Percentiles rank a stretch among this genome's conserved stretches.
phyloP scores from a whole-genome alignment of 2,113 vertebrate species.

The Cyprinodon tularosa region DNA sequence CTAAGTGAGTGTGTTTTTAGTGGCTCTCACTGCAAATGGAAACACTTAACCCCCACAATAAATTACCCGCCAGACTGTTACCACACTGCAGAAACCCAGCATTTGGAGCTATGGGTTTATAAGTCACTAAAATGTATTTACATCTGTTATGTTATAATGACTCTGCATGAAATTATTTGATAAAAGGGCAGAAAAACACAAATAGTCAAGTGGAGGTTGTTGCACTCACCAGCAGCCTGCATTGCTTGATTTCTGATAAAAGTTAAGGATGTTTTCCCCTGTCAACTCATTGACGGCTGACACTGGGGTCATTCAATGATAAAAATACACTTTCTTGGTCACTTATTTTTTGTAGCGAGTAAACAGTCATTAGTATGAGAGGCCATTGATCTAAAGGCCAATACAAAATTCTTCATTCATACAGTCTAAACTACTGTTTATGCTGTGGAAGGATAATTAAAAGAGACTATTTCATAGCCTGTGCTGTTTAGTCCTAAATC shows the following conservation, averaged over 20 bases:
- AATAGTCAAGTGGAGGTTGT: slow-evolving; percentile 42
- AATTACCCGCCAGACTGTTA: slow-evolving; percentile 75
- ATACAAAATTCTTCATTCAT: slow-evolving; percentile 4
- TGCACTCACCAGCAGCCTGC: slow-evolving; percentile 50
- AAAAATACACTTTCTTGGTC: slow-evolving; percentile 69
- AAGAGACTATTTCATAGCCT: slow-evolving; percentile 45
- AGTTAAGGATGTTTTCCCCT: slow-evolving; percentile 54
- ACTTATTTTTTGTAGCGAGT: slow-evolving; percentile 66
- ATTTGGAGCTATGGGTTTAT: slow-evolving; percentile 43
- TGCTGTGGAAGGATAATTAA: slow-evolving; percentile 55
- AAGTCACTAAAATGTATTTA: slow-evolving; percentile 40
- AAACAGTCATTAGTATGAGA: slow-evolving; percentile 70
- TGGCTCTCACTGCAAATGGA: slow-evolving; percentile 80
- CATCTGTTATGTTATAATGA: slow-evolving; percentile 27
- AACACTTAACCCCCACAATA: slow-evolving; percentile 80
- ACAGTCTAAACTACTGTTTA: slow-evolving; percentile 62
- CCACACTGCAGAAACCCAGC: slow-evolving; percentile 66
- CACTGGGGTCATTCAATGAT: slow-evolving; percentile 59
- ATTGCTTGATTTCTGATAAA: slow-evolving; percentile 55
- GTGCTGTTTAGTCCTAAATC: slow-evolving; percentile 44
- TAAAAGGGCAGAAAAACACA: slow-evolving; percentile 29
- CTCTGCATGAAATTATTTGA: slow-evolving; percentile 44
- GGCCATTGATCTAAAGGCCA: slow-evolving; percentile 67
- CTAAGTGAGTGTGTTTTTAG: slow-evolving; percentile 77
- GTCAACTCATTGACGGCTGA: slow-evolving; percentile 51